A percentile compares a stretch with the other conserved stretches of the same genome.
phyloP scores from a whole-genome alignment of 2,113 vertebrate genomes.

The Stegastes partitus region DNA sequence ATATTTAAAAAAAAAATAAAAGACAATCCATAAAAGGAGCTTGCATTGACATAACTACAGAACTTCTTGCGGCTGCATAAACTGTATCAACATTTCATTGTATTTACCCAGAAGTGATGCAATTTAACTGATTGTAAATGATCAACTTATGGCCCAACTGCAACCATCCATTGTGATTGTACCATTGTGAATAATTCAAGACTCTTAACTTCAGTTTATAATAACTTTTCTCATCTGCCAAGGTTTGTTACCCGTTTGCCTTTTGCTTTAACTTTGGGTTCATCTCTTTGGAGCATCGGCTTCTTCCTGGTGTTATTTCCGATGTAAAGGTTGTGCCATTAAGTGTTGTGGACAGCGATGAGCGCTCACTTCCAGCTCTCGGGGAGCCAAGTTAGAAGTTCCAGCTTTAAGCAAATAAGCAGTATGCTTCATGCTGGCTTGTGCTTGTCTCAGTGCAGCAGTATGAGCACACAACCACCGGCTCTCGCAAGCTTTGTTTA shows the following conservation, averaged over 20 bases:
- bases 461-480: neutral
- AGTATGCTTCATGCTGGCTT: constrained; percentile 15
- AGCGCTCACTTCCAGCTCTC: constrained; percentile 30
- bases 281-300: constrained; percentile 6
- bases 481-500: constrained; percentile 1
- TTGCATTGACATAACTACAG: constrained; percentile 1
- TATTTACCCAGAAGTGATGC: neutral
- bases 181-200: constrained; percentile 21
- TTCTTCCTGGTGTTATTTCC: constrained; percentile 32
- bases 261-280: constrained; percentile 25
- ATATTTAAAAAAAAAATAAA: neutral
- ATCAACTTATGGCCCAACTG: neutral
- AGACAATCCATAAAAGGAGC: constrained; percentile 5
- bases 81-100: neutral
- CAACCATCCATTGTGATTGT: constrained; percentile 32
- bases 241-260: constrained; percentile 15
- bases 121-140: constrained; percentile 10
- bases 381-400: constrained; percentile 11
- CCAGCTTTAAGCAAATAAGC: constrained; percentile 8
- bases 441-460: neutral
- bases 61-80: neutral
- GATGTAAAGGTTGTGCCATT: constrained; percentile 13
- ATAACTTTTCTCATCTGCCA: constrained; percentile 15
- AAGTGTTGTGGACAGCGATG: constrained; percentile 32
- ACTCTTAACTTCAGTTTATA: constrained; percentile 20